Conservation (phyloP, 2,113 vertebrate genomes). For the Amazona vittata region DNA sequence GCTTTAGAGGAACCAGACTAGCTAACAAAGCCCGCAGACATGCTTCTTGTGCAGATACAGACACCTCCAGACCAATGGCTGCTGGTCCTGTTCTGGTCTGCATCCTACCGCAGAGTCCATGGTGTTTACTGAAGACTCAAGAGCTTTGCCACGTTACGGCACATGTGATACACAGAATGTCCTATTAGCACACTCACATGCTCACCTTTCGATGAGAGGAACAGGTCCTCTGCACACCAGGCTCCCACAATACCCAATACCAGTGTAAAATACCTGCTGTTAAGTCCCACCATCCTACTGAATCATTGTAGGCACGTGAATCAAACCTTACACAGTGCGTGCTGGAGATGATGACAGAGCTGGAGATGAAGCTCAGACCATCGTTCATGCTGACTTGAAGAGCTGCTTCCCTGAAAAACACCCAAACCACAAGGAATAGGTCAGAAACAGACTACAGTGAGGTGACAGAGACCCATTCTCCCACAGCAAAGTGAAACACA, state of each 20-base stretch:
- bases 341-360: slow-evolving; percentile 95
- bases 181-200: fast-evolving
- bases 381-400: slow-evolving; percentile 99
- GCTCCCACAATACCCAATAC: not conserved
- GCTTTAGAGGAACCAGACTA: not conserved
- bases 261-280: fast-evolving
- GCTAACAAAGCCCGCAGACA: not conserved
- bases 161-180: fast-evolving
- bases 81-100: not conserved
- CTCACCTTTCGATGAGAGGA: not conserved
- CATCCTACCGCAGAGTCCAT: not conserved
- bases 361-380: slow-evolving; percentile 97
- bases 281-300: not conserved
- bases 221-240: not conserved
- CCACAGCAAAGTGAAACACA: slow-evolving; percentile 42
- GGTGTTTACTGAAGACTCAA: not conserved
- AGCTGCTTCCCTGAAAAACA: slow-evolving; percentile 82
- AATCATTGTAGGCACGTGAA: not conserved
- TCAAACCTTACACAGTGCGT: slow-evolving; percentile 89
- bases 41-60: not conserved
- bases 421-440: not conserved
- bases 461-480: not conserved
- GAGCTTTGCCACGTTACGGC: not conserved
- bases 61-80: not conserved
- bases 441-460: not conserved